These are phyloP conservation scores for Venustaconcha ellipsiformis DNA, from an alignment of 1,140 invertebrate genomes.

Conservation along the genomic window DNA sequence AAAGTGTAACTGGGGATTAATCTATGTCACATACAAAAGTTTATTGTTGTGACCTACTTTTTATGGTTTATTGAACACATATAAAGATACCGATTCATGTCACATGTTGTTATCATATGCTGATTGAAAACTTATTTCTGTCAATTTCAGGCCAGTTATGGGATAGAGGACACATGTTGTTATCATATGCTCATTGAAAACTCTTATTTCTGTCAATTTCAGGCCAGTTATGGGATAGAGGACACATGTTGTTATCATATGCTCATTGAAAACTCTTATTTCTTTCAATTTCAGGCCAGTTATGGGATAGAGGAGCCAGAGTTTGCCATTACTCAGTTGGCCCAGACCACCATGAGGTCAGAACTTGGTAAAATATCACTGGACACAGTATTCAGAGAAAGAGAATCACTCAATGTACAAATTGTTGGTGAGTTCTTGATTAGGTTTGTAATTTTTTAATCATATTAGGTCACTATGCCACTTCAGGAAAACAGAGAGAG, in stretches of 20 bases:
- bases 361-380: constrained; percentile 98
- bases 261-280: neutral
- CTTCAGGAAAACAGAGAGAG: no score
- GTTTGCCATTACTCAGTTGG: constrained; percentile 98
- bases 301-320: constrained; percentile 99
- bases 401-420: constrained; percentile 94
- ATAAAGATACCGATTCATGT: neutral
- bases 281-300: constrained; percentile 76
- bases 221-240: constrained; percentile 98
- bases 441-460: neutral
- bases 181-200: neutral
- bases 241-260: constrained; percentile 72
- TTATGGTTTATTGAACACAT: neutral
- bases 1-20: no score
- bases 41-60: neutral
- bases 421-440: constrained; percentile 79
- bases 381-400: constrained; percentile 96
- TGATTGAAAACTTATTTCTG: no score
- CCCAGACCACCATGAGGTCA: constrained; percentile 99
- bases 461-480: neutral
- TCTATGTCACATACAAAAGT: no score
- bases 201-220: constrained; percentile 12
- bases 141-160: constrained; percentile 85
- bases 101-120: no score
- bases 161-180: constrained; percentile 99